Conservation (phyloP, 2,888 invertebrate genomes). For the Rapana venosa region DNA sequence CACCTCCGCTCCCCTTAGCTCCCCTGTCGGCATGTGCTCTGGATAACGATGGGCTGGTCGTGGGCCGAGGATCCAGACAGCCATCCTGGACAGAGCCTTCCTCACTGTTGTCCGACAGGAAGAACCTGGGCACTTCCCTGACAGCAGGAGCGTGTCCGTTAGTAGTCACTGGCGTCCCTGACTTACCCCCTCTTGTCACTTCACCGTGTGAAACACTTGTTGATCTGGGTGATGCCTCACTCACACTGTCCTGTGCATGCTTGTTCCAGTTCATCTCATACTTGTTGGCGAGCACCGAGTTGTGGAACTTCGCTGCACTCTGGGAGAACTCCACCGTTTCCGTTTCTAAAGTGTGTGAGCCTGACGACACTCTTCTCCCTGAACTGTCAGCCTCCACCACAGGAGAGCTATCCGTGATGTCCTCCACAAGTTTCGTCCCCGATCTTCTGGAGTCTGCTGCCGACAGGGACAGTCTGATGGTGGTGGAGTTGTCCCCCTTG, state of each 20-base stretch:
- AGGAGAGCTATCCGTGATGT: conserved; percentile 19
- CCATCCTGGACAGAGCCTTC: not conserved
- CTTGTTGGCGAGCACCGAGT: conserved; percentile 37
- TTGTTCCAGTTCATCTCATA: conserved; percentile 36
- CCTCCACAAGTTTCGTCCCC: not conserved
- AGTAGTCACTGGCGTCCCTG: not conserved
- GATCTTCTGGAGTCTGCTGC: not conserved
- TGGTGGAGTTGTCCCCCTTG: not conserved
- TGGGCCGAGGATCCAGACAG: not conserved
- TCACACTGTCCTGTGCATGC: not conserved
- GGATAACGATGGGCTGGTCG: not conserved
- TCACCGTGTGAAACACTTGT: not conserved
- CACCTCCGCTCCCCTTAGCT: not conserved
- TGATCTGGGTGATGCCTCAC: not conserved
- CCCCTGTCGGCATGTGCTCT: not conserved
- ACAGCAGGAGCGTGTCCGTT: conserved; percentile 9
- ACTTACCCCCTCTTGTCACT: not conserved
- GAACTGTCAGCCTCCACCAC: conserved; percentile 9
- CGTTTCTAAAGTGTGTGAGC: conserved; percentile 54
- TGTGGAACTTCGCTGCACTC: conserved; percentile 56
- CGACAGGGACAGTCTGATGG: not conserved
- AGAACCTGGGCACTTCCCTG: not conserved
- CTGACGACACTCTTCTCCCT: not conserved
- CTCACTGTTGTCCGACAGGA: not conserved
- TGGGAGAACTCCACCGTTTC: conserved; percentile 61